Conservation (phyloP, 2,113 vertebrate genomes). For the Petrocephalus microphthalmus region DNA sequence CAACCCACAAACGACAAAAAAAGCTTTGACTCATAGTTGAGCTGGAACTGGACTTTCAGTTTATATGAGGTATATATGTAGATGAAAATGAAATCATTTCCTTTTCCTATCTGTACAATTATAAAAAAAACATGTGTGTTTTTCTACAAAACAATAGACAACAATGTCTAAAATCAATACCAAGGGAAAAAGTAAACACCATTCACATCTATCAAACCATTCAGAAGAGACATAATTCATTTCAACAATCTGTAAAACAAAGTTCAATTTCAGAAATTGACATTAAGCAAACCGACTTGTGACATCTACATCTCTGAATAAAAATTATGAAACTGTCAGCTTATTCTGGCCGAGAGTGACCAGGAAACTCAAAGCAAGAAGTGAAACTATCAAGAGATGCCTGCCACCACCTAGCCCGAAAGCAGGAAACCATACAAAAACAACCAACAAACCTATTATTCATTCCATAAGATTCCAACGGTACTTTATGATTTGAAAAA, state of each 20-base stretch:
- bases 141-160: neutral
- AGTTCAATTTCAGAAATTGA: neutral
- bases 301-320: neutral
- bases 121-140: neutral
- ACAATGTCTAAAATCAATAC: neutral
- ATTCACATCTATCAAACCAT: neutral
- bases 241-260: neutral
- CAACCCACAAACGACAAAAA: neutral
- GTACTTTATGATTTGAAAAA: neutral
- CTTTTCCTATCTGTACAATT: neutral
- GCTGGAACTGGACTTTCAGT: neutral
- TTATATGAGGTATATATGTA: neutral
- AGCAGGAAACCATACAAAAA: neutral
- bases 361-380: conserved; percentile 38
- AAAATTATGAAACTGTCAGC: neutral
- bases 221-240: neutral
- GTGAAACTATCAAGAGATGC: conserved; percentile 37
- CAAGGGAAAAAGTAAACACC: neutral
- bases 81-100: neutral
- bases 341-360: neutral
- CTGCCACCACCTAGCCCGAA: neutral
- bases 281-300: too few relatives aligned
- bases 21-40: neutral
- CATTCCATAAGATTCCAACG: neutral
- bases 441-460: neutral